Conservation (phyloP, 2,797 vertebrate genomes). For the Enteromius unitaeniatus region DNA sequence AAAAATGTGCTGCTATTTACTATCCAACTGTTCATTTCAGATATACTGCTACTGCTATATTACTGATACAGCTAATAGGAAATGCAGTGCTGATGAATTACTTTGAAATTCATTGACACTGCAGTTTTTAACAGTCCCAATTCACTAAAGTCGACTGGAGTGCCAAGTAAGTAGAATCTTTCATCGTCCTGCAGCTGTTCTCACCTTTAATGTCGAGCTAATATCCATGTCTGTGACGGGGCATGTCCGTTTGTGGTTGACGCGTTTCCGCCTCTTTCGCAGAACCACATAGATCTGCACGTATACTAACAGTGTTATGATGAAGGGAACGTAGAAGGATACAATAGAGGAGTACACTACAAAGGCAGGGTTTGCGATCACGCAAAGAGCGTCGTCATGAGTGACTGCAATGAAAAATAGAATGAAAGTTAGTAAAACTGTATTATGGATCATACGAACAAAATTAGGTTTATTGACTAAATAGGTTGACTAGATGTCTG, state of each 20-base stretch:
- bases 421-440: slow-evolving; percentile 7
- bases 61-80: slow-evolving; percentile 23
- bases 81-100: slow-evolving; percentile 29
- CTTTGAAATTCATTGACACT: slow-evolving; percentile 21
- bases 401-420: slow-evolving; percentile 79
- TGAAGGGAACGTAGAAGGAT: slow-evolving; percentile 99
- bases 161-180: slow-evolving; percentile 25
- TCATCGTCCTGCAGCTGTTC: not conserved
- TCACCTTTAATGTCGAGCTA: slow-evolving; percentile 87
- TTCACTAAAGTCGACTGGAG: slow-evolving; percentile 17
- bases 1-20: not conserved
- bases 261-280: slow-evolving; percentile 91
- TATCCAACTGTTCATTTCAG: not conserved
- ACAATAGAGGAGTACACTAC: slow-evolving; percentile 98
- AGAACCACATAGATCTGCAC: slow-evolving; percentile 98
- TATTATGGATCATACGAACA: not conserved
- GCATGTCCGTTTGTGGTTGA: slow-evolving; percentile 90
- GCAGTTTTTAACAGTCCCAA: slow-evolving; percentile 32
- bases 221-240: slow-evolving; percentile 74
- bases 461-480: not conserved
- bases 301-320: slow-evolving; percentile 97
- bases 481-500: not conserved
- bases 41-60: slow-evolving; percentile 7
- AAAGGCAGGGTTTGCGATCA: slow-evolving; percentile 96
- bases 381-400: slow-evolving; percentile 86